phyloP scores from a whole-genome alignment of 1,140 invertebrate species.

The Musca domestica region DNA sequence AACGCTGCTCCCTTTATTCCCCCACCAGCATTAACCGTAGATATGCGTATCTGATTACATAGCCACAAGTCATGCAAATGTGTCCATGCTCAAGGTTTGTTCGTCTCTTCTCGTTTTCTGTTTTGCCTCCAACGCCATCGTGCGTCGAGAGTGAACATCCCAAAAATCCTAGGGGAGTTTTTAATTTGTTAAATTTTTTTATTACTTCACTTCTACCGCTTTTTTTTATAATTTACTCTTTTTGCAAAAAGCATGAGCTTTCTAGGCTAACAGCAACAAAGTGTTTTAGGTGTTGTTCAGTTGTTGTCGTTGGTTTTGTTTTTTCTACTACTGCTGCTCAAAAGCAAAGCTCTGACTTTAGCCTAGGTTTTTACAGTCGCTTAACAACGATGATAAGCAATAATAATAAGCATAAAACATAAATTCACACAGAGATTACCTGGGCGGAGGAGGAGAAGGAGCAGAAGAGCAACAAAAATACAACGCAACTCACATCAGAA shows the following conservation, averaged over 20 bases:
- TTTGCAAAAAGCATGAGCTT: no score
- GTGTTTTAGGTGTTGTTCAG: no score
- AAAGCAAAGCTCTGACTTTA: no score
- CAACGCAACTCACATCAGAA: neutral
- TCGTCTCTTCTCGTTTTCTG: no score
- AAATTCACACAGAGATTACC: slow-evolving; percentile 4
- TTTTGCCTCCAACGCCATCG: no score
- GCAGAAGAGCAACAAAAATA: neutral
- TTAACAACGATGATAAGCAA: slow-evolving; percentile 1
- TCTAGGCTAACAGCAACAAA: no score
- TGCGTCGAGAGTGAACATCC: neutral
- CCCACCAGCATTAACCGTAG: no score
- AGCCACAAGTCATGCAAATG: no score
- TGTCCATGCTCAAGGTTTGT: no score
- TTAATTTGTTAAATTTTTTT: slow-evolving; percentile 10
- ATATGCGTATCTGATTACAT: no score
- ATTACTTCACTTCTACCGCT: neutral
- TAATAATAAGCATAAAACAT: neutral
- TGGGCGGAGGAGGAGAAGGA: neutral
- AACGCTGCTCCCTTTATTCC: no score
- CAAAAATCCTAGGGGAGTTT: slow-evolving; percentile 3
- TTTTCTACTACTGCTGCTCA: neutral
- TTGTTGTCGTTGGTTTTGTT: neutral
- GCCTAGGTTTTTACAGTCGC: neutral
- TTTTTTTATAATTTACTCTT: neutral